Evolutionary conservation across 2,888 invertebrate genomes (phyloP), one percentile per base, ranked within the genome.

Genomic region (Plagodis pulveraria): DNA sequence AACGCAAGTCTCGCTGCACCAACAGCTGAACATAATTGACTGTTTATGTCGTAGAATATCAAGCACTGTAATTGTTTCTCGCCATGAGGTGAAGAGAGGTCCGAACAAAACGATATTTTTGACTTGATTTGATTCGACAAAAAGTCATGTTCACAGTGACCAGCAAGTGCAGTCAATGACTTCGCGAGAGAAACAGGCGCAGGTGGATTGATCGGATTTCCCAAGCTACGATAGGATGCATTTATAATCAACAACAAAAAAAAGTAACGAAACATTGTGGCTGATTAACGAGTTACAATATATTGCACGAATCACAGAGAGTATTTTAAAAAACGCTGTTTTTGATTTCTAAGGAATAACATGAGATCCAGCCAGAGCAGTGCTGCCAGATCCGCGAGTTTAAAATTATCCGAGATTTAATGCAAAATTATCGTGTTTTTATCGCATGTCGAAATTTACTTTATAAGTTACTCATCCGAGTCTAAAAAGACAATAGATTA

Each of bases 41-140:
- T 76, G 67, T 80, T 90, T 66, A 91, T 89, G 48, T 91, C 91
- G 58, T 83, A 89, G 67, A 89, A 91, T 67, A 89, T 79, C 63
- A 87, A 73, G 70, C 91, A 91, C 66, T 83, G 78, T 12, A 86
- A 73, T 62, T 84, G 78, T 48, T 71, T 74, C 55, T 77, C 74
- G 32, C 66, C 70, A 44, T 78, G 75, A 5, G 73, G 74, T 11
- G 78, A 71, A 32, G 70, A 64, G 11, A 67, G 57, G n/a, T 77
- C 65, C 42, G 78, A 71, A 65, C 91, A 91, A 38, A 79, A 73
- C 7, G 69, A 43, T 35, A 78, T 56, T 66, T 80, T 75, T n/a
- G 58, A 73, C 49, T 66, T 73, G 34, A 91, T 81, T 70, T 80
- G 76, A 5, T 65, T 66, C 10, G 69, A 63, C 59, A 91, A 62